These are phyloP conservation scores for Champsocephalus esox DNA, from an alignment of 2,797 vertebrate species.

Conservation along the genomic window DNA sequence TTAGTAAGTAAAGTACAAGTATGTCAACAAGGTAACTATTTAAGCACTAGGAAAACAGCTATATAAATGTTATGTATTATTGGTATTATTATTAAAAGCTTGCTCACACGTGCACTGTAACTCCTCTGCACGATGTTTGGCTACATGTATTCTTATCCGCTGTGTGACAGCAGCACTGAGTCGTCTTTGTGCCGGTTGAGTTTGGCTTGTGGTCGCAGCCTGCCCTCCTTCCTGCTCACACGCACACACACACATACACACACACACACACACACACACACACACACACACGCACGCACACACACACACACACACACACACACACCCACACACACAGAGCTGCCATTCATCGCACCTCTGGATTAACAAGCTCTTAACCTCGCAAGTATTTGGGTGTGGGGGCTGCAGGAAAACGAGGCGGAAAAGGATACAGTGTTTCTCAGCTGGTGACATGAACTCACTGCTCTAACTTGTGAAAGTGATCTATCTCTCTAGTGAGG, in stretches of 20 bases:
- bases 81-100: background rate
- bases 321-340: slow-evolving; percentile 65
- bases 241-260: slow-evolving; percentile 51
- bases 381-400: slow-evolving; percentile 63
- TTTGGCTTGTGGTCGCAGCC: slow-evolving; percentile 50
- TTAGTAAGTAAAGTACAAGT: too few species aligned
- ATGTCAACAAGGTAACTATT: too few species aligned
- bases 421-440: slow-evolving; percentile 42
- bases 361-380: slow-evolving; percentile 80
- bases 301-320: slow-evolving; percentile 9
- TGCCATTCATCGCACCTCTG: slow-evolving; percentile 78
- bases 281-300: slow-evolving; percentile 1
- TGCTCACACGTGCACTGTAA: background rate
- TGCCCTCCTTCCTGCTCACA: slow-evolving; percentile 57
- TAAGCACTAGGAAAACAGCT: too few species aligned
- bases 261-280: slow-evolving; percentile 32
- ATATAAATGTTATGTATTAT: too few species aligned
- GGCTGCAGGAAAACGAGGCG: slow-evolving; percentile 45
- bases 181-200: slow-evolving; percentile 70
- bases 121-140: background rate
- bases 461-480: slow-evolving; percentile 60
- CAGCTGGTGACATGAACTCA: slow-evolving; percentile 49
- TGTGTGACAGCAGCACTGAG: slow-evolving; percentile 62
- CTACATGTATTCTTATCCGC: slow-evolving; percentile 49
- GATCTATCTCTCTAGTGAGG: slow-evolving; percentile 59